These are phyloP conservation scores for Microtus montanus DNA, from an alignment of 2,113 vertebrate genomes.

Conservation along the genomic window DNA sequence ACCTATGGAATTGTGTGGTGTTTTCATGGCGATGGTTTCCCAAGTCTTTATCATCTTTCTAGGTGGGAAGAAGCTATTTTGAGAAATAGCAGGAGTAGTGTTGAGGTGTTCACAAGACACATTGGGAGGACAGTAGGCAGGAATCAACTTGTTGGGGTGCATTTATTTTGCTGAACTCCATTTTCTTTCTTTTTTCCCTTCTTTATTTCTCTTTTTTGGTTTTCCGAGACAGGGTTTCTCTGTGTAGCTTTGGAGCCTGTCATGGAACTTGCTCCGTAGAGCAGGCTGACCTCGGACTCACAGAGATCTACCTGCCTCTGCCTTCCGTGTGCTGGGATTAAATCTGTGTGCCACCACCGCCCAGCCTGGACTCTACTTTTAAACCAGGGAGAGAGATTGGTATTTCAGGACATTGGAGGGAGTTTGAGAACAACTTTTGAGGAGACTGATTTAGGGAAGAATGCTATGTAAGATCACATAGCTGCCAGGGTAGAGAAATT, in stretches of 20 bases:
- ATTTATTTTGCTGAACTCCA: background rate
- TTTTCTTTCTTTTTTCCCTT: background rate
- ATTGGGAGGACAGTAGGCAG: background rate
- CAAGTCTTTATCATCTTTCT: background rate
- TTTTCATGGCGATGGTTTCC: constrained; percentile 20
- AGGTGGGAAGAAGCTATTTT: background rate
- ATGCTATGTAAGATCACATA: background rate
- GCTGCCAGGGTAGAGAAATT: background rate
- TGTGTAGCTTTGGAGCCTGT: too few relatives aligned
- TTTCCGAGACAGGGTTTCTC: too few relatives aligned
- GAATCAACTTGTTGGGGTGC: background rate
- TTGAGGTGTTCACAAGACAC: background rate
- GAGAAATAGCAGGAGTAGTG: background rate
- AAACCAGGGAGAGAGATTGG: background rate
- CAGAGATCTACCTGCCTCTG: too few relatives aligned
- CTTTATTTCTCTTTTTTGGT: too few relatives aligned
- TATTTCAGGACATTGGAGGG: background rate
- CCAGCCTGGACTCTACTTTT: background rate
- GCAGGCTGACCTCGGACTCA: too few relatives aligned
- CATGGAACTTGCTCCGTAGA: too few relatives aligned
- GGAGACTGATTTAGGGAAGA: background rate
- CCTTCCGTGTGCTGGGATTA: too few relatives aligned
- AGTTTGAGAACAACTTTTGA: background rate
- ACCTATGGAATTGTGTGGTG: background rate
- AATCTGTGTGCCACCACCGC: too few relatives aligned